phyloP scores from a whole-genome alignment of 2,113 vertebrate species.

The Grammomys surdaster region DNA sequence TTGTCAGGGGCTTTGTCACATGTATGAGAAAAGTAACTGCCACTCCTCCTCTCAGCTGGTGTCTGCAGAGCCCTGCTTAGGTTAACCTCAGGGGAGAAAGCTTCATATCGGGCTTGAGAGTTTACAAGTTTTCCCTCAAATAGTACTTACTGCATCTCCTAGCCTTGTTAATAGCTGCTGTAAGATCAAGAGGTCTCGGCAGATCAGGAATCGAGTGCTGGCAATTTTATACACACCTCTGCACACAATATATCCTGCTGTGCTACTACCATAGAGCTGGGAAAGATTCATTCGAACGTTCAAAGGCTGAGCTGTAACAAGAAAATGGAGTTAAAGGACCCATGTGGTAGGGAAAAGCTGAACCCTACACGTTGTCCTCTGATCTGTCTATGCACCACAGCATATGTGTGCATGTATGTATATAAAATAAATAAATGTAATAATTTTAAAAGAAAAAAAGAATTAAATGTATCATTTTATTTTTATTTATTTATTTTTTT shows the following conservation, averaged over 20 bases:
- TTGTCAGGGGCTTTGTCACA: not conserved
- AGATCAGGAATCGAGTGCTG: slow-evolving; percentile 91
- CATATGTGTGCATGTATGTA: not conserved
- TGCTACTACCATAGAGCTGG: slow-evolving; percentile 92
- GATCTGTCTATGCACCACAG: not conserved
- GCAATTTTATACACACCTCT: slow-evolving; percentile 90
- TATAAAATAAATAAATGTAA: not conserved
- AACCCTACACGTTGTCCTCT: not conserved
- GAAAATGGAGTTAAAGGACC: not conserved
- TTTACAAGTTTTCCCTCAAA: not conserved
- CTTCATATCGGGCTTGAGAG: not conserved
- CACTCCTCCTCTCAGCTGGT: not conserved
- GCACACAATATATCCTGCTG: slow-evolving; percentile 87
- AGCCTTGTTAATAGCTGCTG: slow-evolving; percentile 93
- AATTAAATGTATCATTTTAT: not conserved
- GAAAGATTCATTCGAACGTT: slow-evolving; percentile 89
- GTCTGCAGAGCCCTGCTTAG: not conserved
- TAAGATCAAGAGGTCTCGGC: slow-evolving; percentile 94
- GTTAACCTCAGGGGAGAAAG: not conserved
- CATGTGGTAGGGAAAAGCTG: too few species aligned
- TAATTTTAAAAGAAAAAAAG: not conserved
- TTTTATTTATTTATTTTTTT: too few species aligned
- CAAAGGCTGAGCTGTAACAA: slow-evolving; percentile 88
- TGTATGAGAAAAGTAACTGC: not conserved
- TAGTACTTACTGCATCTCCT: slow-evolving; percentile 90